Conservation (phyloP, 2,888 invertebrate species). For the Dugesia japonica region DNA sequence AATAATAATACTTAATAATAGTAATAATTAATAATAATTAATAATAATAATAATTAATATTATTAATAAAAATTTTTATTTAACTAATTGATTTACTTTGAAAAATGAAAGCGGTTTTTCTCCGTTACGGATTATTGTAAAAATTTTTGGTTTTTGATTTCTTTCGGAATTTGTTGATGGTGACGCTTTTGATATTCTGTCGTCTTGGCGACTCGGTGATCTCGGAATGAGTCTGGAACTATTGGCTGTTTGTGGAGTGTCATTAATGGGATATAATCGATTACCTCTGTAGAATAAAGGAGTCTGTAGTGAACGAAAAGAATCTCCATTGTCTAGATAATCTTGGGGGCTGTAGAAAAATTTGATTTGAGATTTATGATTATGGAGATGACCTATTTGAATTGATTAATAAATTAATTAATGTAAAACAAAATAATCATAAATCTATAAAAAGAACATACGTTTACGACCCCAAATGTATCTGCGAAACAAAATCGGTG, state of each 20-base stretch:
- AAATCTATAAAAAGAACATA: neutral
- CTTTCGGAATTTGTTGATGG: neutral
- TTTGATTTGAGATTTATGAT: neutral
- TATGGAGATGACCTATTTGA: neutral
- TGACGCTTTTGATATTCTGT: neutral
- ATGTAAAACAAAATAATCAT: neutral
- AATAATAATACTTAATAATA: too few species aligned
- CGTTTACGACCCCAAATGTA: slow-evolving; percentile 30
- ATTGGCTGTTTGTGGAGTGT: neutral
- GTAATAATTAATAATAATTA: too few species aligned
- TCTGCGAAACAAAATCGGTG: slow-evolving; percentile 15
- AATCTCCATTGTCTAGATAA: neutral
- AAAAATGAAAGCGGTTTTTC: neutral
- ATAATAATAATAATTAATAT: too few species aligned
- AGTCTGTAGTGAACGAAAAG: neutral
- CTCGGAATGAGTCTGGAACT: neutral
- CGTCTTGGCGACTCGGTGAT: neutral
- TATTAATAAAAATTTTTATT: too few species aligned
- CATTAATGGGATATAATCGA: neutral
- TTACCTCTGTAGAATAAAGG: neutral
- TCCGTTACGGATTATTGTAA: neutral
- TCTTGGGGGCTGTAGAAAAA: neutral
- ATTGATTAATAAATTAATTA: neutral
- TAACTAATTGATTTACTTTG: too few species aligned
- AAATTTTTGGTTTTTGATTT: neutral